Evolutionary conservation across 2,888 invertebrate species (phyloP).

Genomic region (Penaeus monodon): DNA sequence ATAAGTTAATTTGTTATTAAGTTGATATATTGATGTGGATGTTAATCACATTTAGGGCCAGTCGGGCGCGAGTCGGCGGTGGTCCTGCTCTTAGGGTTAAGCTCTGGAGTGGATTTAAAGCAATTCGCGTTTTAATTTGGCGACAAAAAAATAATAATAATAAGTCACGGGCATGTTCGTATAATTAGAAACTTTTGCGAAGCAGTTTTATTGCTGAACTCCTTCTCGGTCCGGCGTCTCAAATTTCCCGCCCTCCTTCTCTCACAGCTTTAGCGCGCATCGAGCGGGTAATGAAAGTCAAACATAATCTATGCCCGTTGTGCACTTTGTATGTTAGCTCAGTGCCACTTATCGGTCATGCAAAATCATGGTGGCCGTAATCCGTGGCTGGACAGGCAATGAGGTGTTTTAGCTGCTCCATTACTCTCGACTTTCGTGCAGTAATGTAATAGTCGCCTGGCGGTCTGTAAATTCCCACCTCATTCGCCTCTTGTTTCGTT

Average conservation of each 20-base stretch:
- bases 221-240: background rate
- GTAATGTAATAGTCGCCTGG: too few relatives aligned
- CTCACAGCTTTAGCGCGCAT: background rate
- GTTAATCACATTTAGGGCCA: background rate
- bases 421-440: too few relatives aligned
- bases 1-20: constrained; percentile 11
- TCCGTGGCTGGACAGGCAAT: constrained; percentile 24
- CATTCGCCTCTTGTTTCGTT: too few relatives aligned
- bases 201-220: background rate
- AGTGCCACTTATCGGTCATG: constrained; percentile 29
- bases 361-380: constrained; percentile 34
- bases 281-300: constrained; percentile 39
- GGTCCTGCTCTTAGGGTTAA: too few relatives aligned
- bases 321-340: constrained; percentile 28
- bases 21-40: background rate
- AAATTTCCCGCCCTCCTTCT: background rate
- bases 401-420: background rate
- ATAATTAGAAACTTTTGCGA: too few relatives aligned
- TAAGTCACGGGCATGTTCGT: too few relatives aligned
- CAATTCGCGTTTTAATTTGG: too few relatives aligned
- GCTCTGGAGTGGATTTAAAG: too few relatives aligned
- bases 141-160: too few relatives aligned
- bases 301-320: constrained; percentile 28
- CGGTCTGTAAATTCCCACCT: too few relatives aligned
- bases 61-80: too few relatives aligned